Conservation (phyloP, 2,888 invertebrate genomes). For the Tetranychus piercei region DNA sequence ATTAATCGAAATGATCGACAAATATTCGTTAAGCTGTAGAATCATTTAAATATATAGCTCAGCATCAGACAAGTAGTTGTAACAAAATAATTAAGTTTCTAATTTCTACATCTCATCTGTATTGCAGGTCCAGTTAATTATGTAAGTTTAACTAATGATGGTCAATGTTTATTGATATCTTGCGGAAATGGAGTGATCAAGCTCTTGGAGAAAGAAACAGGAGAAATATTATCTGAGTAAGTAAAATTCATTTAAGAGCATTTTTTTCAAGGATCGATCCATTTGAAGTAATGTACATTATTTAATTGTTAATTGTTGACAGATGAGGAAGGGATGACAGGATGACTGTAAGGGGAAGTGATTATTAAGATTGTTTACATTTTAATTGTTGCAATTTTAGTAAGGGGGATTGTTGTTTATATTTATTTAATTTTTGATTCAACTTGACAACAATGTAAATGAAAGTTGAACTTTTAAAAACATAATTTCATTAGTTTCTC, state of each 20-base stretch:
- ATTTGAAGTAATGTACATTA: neutral
- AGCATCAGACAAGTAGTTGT: too few relatives aligned
- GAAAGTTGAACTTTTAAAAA: neutral
- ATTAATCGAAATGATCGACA: too few relatives aligned
- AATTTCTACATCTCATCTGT: too few relatives aligned
- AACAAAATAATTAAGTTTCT: too few relatives aligned
- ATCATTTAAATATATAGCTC: too few relatives aligned
- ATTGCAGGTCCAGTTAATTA: conserved; percentile 44
- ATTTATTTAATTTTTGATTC: neutral
- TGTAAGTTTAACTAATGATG: conserved; percentile 69
- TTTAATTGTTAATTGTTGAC: neutral
- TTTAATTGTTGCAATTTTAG: neutral
- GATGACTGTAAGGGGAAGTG: neutral
- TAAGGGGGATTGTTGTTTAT: neutral
- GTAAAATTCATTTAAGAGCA: conserved; percentile 22
- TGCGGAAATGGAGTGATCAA: conserved; percentile 63
- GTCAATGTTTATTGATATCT: conserved; percentile 70
- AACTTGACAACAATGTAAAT: neutral
- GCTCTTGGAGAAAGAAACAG: conserved; percentile 69
- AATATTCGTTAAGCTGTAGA: too few relatives aligned
- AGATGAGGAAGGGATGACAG: too few relatives aligned
- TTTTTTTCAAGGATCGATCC: neutral
- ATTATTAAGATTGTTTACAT: neutral
- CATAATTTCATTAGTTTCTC: neutral
- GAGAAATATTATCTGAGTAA: conserved; percentile 51